Percentiles rank a stretch among this genome's conserved stretches.
phyloP scores from a whole-genome alignment of 2,888 invertebrate species.

The Gerris lacustris region DNA sequence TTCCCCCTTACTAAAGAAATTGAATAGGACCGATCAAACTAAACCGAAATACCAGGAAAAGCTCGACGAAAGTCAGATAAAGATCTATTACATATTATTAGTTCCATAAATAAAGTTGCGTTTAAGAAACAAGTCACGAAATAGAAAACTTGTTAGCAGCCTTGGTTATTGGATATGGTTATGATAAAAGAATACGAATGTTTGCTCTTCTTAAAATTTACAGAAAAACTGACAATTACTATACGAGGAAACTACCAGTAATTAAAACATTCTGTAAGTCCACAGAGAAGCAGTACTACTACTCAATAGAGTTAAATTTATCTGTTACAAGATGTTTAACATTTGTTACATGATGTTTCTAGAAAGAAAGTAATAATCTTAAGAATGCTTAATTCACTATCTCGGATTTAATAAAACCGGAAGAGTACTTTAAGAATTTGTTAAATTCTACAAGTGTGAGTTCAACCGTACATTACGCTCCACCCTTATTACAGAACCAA shows the following conservation, averaged over 20 bases:
- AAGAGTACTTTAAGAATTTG: conserved; percentile 5
- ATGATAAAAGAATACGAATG: background rate
- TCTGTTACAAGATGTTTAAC: too few species aligned
- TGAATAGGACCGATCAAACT: background rate
- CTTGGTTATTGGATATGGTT: conserved; percentile 14
- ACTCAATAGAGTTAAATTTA: background rate
- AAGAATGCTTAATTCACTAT: background rate
- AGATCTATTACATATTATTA: background rate
- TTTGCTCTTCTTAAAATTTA: conserved; percentile 9
- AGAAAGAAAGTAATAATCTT: conserved; percentile 6
- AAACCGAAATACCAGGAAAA: background rate
- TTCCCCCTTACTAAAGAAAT: background rate
- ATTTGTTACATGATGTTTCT: conserved; percentile 12
- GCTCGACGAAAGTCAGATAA: background rate
- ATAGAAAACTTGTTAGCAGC: background rate
- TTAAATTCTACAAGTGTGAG: conserved; percentile 5
- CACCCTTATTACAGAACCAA: background rate
- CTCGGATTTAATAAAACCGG: background rate
- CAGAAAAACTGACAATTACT: conserved; percentile 5
- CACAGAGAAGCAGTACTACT: background rate
- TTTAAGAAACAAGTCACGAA: background rate
- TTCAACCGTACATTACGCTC: background rate
- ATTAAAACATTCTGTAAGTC: background rate
- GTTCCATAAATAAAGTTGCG: background rate
- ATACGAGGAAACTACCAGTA: background rate